Evolutionary conservation across 2,113 vertebrate species (phyloP).

Genomic region (Tylochromis polylepis): DNA sequence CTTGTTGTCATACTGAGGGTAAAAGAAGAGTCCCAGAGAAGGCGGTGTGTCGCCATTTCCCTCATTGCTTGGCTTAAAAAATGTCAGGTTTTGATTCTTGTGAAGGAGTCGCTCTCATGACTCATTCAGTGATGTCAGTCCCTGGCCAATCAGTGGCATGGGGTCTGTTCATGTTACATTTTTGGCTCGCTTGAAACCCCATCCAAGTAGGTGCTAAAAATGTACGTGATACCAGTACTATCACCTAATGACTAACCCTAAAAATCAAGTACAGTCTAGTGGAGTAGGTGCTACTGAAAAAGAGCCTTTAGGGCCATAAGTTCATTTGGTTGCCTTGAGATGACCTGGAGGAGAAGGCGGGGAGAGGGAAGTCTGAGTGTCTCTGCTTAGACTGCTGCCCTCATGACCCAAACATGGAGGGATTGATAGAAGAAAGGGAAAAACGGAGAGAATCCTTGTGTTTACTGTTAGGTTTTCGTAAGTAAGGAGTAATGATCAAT

Average conservation of each 20-base stretch:
- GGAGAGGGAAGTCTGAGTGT: background rate
- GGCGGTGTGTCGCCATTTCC: background rate
- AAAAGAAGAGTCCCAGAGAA: background rate
- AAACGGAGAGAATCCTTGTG: background rate
- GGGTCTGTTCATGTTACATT: background rate
- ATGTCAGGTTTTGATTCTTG: background rate
- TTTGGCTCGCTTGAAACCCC: background rate
- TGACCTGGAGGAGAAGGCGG: background rate
- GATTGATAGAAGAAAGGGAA: background rate
- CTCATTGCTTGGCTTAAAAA: background rate
- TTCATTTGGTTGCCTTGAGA: background rate
- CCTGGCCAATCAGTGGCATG: background rate
- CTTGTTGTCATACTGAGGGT: background rate
- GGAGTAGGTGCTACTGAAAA: background rate
- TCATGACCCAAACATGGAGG: background rate
- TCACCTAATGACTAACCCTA: background rate
- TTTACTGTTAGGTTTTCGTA: background rate
- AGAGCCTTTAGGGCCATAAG: background rate
- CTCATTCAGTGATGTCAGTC: background rate
- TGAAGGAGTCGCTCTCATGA: background rate
- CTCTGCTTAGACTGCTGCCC: background rate
- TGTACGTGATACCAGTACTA: background rate
- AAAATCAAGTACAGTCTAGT: background rate
- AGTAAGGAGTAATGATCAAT: background rate
- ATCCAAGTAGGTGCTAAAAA: background rate